These are phyloP conservation scores for Halcyon smyrnensis DNA, from an alignment of 2,797 vertebrate genomes.

Conservation along the genomic window DNA sequence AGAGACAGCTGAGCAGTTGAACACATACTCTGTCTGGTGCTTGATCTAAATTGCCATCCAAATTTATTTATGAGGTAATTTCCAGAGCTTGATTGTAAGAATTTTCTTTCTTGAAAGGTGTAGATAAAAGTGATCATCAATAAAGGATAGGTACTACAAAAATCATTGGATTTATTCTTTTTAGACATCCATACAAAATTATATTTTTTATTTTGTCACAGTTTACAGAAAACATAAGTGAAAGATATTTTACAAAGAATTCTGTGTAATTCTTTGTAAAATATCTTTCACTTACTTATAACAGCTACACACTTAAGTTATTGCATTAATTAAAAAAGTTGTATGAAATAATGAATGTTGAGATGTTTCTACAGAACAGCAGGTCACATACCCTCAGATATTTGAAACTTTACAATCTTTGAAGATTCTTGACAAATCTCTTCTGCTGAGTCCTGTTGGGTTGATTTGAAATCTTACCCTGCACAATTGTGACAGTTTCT, in stretches of 20 bases:
- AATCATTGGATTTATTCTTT: background rate
- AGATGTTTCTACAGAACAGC: background rate
- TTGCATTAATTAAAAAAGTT: background rate
- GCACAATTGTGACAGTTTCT: background rate
- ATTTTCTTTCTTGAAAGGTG: background rate
- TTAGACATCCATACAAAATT: background rate
- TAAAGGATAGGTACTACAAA: background rate
- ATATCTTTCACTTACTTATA: background rate
- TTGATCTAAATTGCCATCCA: background rate
- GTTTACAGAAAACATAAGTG: background rate
- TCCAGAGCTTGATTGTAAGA: background rate
- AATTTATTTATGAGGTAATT: background rate
- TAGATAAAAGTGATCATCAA: background rate
- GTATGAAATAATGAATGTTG: background rate
- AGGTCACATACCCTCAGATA: background rate
- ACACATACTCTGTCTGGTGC: background rate
- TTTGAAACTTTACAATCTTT: background rate
- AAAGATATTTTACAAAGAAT: too few species aligned
- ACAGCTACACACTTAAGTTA: background rate
- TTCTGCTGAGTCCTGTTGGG: background rate
- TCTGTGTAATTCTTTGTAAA: too few species aligned
- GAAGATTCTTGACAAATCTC: background rate
- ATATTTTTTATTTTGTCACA: background rate
- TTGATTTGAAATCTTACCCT: background rate
- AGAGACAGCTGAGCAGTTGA: background rate